Base-by-base conservation (phyloP, 2,888 invertebrate genomes). In the Caenorhabditis drosophilae region DNA sequence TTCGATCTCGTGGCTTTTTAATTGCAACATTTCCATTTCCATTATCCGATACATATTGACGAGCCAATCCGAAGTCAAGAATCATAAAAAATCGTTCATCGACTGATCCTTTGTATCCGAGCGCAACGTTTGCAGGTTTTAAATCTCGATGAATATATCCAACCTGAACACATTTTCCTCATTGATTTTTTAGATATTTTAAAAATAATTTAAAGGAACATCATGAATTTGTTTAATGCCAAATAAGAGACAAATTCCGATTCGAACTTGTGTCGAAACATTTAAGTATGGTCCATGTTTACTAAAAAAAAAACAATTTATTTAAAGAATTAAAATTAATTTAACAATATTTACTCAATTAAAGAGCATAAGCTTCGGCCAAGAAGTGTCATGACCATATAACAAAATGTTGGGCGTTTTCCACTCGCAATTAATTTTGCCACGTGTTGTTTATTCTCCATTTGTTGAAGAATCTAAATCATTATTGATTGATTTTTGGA, bases 181-280 rank as follows among this genome's bases (percentile, higher is more conserved):
- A 22, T 27, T 11, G n/a, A 18, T n/a, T n/a, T 50, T 31, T 31
- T n/a, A n/a, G n/a, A n/a, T n/a, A n/a, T n/a, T 6, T 31, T 12
- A 31, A 31, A 31, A 31, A 31, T 12, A 6, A 31, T 31, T 31
- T 31, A 23, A 41, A 15, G 42, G 44, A 38, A 74, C 74, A 38
- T 77, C 77, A 38, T 78, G 78, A 2, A 78, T 53, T 44, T 76
- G 75, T 48, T 77, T 77, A 31, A 76, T 56, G 2, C 69, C 74
- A 52, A 71, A 72, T 22, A 76, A 52, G 27, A 75, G 41, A 22
- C 64, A 60, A 23, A 73, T 54, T 7, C 75, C 77, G 31, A 76
- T 45, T 16, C 77, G 63, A 3, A 67, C 26, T 36, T 73, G 73
- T n/a, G 68, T 75, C 1, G 75, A 73, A 9, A 72, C 62, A 23